phyloP scores from a whole-genome alignment of 2,888 invertebrate species.

The Pyrochroa serraticornis region DNA sequence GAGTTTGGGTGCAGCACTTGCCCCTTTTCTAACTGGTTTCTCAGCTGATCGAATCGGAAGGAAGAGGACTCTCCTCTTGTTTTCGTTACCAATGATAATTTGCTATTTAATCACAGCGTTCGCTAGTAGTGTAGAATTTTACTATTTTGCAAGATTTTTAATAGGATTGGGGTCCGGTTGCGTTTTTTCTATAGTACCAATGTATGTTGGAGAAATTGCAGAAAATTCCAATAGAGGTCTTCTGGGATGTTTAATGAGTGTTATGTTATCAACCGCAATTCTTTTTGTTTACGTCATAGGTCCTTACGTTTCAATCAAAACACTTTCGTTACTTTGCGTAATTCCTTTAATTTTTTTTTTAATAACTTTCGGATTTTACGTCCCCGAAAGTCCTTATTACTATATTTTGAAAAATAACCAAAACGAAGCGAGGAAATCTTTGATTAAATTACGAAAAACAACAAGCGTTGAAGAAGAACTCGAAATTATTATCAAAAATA shows the following conservation, averaged over 20 bases:
- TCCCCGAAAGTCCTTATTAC: slow-evolving; percentile 11
- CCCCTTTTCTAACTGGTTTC: slow-evolving; percentile 38
- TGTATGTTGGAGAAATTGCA: slow-evolving; percentile 86
- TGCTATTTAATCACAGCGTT: slow-evolving; percentile 47
- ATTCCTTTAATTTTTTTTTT: not conserved
- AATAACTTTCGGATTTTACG: slow-evolving; percentile 2
- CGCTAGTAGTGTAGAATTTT: slow-evolving; percentile 33
- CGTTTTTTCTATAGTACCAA: slow-evolving; percentile 74
- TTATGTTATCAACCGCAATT: not conserved
- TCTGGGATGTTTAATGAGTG: slow-evolving; percentile 1
- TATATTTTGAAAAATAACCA: not conserved
- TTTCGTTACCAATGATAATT: slow-evolving; percentile 67
- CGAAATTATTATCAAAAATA: not conserved
- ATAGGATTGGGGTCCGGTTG: slow-evolving; percentile 72
- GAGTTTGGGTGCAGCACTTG: slow-evolving; percentile 40
- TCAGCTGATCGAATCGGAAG: slow-evolving; percentile 59
- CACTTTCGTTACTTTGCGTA: not conserved
- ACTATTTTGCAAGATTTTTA: slow-evolving; percentile 63
- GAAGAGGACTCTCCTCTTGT: slow-evolving; percentile 68
- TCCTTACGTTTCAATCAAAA: not conserved
- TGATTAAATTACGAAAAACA: not conserved
- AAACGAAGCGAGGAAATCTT: not conserved
- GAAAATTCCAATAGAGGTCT: slow-evolving; percentile 65
- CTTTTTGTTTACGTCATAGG: slow-evolving; percentile 1
- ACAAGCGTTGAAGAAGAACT: slow-evolving; percentile 1